Conservation (phyloP, 2,797 vertebrate species). For the Enteromius radiatus region DNA sequence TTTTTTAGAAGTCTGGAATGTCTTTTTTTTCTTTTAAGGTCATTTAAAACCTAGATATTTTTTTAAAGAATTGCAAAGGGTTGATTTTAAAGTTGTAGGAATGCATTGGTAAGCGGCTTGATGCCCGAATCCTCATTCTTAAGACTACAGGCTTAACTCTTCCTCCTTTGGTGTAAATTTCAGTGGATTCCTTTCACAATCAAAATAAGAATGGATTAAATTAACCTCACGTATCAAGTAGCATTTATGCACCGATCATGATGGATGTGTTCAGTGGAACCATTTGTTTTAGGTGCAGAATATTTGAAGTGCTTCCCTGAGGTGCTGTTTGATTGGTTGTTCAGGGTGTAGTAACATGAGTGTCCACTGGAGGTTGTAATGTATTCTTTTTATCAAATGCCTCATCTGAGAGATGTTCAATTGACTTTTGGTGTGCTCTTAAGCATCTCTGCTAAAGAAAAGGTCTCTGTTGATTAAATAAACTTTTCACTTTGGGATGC, state of each 20-base stretch:
- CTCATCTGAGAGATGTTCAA: conserved; percentile 40
- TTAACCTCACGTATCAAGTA: conserved; percentile 17
- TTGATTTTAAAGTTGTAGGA: conserved; percentile 32
- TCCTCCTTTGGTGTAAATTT: conserved; percentile 11
- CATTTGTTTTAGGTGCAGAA: conserved; percentile 35
- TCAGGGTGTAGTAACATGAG: conserved; percentile 38
- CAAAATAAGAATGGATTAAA: conserved; percentile 13
- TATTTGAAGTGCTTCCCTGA: conserved; percentile 39
- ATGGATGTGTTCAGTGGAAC: conserved; percentile 12
- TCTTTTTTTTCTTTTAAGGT: conserved; percentile 17
- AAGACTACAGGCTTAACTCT: not conserved
- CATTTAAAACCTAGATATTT: conserved; percentile 9
- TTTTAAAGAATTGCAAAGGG: conserved; percentile 13
- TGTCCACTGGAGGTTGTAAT: conserved; percentile 51
- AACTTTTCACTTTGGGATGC: conserved; percentile 63
- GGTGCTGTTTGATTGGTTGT: conserved; percentile 42
- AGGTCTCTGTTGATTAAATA: conserved; percentile 56
- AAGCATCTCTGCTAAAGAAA: conserved; percentile 50
- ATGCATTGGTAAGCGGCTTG: not conserved
- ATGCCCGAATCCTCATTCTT: conserved; percentile 18
- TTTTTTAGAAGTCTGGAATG: conserved; percentile 25
- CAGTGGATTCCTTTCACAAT: conserved; percentile 19
- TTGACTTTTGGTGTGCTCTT: conserved; percentile 50
- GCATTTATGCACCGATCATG: conserved; percentile 23
- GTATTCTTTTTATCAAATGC: conserved; percentile 52